Conservation (phyloP, 2,113 vertebrate species). For the Nettapus auritus region DNA sequence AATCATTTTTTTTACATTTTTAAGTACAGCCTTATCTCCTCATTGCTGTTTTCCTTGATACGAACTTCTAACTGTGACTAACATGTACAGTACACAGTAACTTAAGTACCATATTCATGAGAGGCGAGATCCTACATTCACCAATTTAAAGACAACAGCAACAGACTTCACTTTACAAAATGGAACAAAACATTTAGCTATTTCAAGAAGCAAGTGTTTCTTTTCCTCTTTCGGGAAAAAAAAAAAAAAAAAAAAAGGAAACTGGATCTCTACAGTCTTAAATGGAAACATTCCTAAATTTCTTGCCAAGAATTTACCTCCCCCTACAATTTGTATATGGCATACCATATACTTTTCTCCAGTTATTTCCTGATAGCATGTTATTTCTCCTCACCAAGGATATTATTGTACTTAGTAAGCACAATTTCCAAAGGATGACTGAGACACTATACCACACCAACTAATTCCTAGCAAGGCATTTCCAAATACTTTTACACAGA, state of each 20-base stretch:
- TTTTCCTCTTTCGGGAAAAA: neutral
- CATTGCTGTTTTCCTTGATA: conserved; percentile 55
- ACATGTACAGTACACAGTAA: conserved; percentile 15
- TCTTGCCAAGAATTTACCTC: conserved; percentile 62
- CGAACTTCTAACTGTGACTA: conserved; percentile 32
- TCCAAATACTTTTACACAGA: neutral
- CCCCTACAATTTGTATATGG: conserved; percentile 67
- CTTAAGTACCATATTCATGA: neutral
- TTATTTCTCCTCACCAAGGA: conserved; percentile 70
- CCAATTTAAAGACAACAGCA: conserved; percentile 18
- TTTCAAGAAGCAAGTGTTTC: neutral
- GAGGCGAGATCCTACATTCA: conserved; percentile 27
- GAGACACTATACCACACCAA: neutral
- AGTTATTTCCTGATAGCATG: conserved; percentile 70
- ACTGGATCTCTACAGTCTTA: neutral
- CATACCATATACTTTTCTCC: conserved; percentile 65
- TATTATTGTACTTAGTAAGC: conserved; percentile 59
- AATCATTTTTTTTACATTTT: conserved; percentile 41
- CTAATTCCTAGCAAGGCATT: conserved; percentile 42
- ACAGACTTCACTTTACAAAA: conserved; percentile 4
- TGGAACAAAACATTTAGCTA: conserved; percentile 1
- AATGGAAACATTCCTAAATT: conserved; percentile 45
- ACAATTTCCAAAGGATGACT: conserved; percentile 46
- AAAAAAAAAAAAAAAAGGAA: neutral
- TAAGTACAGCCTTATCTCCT: conserved; percentile 54